These are phyloP conservation scores for Lepidotrigona ventralis DNA, from an alignment of 1,140 invertebrate species.

Conservation along the genomic window DNA sequence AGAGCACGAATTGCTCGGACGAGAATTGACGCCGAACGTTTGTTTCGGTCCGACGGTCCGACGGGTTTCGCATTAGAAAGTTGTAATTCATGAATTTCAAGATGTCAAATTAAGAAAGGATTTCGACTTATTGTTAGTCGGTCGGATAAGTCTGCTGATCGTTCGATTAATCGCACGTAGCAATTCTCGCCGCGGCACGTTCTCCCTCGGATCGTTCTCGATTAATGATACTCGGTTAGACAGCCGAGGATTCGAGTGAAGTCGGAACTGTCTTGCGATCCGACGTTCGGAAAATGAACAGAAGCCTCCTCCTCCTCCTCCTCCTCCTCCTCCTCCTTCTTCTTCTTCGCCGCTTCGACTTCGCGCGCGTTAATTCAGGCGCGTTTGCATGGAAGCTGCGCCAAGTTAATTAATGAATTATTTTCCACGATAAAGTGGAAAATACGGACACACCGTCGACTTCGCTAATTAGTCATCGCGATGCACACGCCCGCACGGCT, in stretches of 20 bases:
- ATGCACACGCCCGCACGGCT: no score
- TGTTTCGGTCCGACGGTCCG: no score
- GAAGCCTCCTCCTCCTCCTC: neutral
- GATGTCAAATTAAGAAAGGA: no score
- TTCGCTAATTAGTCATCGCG: constrained; percentile 9
- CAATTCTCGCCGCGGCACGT: neutral
- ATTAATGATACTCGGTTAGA: constrained; percentile 2
- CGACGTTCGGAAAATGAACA: neutral
- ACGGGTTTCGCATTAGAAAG: no score
- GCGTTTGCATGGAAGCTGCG: no score
- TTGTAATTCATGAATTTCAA: no score
- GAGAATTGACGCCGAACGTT: no score
- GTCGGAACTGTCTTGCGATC: neutral
- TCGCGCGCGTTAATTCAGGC: neutral
- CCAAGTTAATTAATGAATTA: constrained; percentile 20
- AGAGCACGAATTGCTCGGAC: no score
- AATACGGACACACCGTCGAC: neutral
- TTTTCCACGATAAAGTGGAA: neutral
- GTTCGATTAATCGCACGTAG: no score
- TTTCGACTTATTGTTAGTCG: no score
- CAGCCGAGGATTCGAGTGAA: neutral
- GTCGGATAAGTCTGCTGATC: no score
- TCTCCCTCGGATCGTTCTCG: neutral
- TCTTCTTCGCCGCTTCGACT: neutral
- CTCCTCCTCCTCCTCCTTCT: neutral